These are phyloP conservation scores for Cathartes aura DNA, from an alignment of 2,113 vertebrate species.

Conservation along the genomic window DNA sequence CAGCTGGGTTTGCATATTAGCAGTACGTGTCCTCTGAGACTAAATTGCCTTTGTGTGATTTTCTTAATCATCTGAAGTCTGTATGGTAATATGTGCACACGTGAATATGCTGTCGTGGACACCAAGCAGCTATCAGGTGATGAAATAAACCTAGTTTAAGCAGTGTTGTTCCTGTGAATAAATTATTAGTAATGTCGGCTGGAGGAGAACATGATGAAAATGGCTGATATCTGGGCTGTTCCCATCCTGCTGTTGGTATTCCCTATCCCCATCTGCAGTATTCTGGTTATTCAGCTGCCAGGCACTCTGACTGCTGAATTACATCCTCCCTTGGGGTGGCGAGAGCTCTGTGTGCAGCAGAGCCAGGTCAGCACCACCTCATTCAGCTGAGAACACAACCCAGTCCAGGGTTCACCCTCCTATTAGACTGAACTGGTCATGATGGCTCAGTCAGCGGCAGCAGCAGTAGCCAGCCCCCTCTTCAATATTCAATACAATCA, in stretches of 20 bases:
- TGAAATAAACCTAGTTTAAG: not conserved
- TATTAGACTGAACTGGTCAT: not conserved
- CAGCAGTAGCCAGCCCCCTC: not conserved
- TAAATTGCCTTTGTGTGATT: not conserved
- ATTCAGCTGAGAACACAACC: not conserved
- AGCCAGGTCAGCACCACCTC: not conserved
- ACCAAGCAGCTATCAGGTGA: not conserved
- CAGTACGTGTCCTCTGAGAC: not conserved
- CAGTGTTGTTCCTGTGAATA: not conserved
- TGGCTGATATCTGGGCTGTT: not conserved
- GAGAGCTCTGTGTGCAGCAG: not conserved
- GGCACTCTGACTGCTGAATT: not conserved
- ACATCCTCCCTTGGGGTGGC: rapidly evolving
- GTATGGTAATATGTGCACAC: not conserved
- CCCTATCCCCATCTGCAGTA: not conserved
- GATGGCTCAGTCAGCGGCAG: not conserved
- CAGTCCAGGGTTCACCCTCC: not conserved
- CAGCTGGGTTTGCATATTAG: not conserved
- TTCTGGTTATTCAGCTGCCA: not conserved
- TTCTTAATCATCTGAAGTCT: not conserved
- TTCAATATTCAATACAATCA: rapidly evolving
- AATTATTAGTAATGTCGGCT: not conserved
- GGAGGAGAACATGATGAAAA: not conserved
- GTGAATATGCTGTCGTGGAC: not conserved
- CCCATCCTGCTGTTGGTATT: not conserved